Percentiles rank a stretch among this genome's conserved stretches.
Evolutionary conservation across 2,888 invertebrate species (phyloP).

Genomic region (Tachina grossa): DNA sequence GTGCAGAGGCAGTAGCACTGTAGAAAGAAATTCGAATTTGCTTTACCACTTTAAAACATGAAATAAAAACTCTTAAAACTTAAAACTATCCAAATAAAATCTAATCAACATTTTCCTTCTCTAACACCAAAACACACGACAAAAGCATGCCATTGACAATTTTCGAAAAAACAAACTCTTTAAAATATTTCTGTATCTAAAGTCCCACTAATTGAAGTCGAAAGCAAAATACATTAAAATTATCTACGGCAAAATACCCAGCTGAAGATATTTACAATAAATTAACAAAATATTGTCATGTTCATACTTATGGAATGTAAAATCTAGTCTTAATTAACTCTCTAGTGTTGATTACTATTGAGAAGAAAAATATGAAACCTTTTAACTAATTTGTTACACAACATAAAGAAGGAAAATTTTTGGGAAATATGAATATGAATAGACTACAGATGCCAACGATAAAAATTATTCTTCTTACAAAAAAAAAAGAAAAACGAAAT

Average conservation of each 20-base stretch:
- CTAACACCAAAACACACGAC: constrained; percentile 59
- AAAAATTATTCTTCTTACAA: constrained; percentile 3
- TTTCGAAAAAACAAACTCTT: constrained; percentile 14
- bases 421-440: constrained; percentile 59
- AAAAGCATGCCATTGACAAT: constrained; percentile 65
- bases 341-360: constrained; percentile 9
- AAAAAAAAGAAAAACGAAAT: constrained; percentile 39
- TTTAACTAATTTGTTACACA: constrained; percentile 70
- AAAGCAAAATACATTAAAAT: constrained; percentile 18
- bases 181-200: constrained; percentile 48
- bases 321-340: constrained; percentile 46
- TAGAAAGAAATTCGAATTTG: not conserved
- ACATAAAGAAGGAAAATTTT: constrained; percentile 57
- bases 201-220: constrained; percentile 26
- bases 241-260: constrained; percentile 45
- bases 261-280: constrained; percentile 53
- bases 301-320: not conserved
- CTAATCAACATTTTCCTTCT: constrained; percentile 29
- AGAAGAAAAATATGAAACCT: constrained; percentile 56
- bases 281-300: constrained; percentile 53
- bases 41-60: not conserved
- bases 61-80: constrained; percentile 6
- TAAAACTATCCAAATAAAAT: not conserved
- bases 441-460: constrained; percentile 29
- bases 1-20: not conserved